Base-by-base conservation (phyloP, 2,888 invertebrate genomes). In the Heliconius aoede region DNA sequence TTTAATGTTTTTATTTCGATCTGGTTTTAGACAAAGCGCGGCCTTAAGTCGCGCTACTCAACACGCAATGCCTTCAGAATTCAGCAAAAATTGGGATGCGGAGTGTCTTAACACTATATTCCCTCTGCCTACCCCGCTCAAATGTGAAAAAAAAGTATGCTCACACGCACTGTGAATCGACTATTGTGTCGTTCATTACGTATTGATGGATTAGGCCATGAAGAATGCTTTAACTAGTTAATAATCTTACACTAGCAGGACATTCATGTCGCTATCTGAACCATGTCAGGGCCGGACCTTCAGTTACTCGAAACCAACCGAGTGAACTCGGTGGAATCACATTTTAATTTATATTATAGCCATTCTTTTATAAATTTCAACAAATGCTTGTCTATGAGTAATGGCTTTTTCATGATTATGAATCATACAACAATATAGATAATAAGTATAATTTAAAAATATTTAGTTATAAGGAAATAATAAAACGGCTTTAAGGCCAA, bases 231-330 rank as follows among this genome's bases (percentile, higher is more conserved):
- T 69, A 69, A 69, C 30, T 15, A 69, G 32, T 69, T 55, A 55
- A 69, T 69, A 55, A 69, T 55, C 55, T 69, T 69, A 69, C 24
- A 69, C 69, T 30, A 69, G 55, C 69, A 69, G 69, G 40, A 40
- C 55, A 80, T 81, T 80, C 87, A 84, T 85, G 84, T 83, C 86
- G 85, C 86, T 84, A 79, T 76, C 81, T 79, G 83, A 91, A 88
- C 87, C 82, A 84, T 91, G 92, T 90, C 92, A 91, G 81, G 92
- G 92, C 67, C 89, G 83, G 85, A 86, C 88, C 89, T 89, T 89
- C 87, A 82, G 86, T 84, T 87, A 86, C 84, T 78, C 77, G 64
- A 86, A 65, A 85, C 83, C 82, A 82, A 83, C 80, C 30, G 69
- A 55, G 24, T 32, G 55, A 69, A 21, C n/a, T 55, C 55, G n/a